These are phyloP conservation scores for Melipona quadrifasciata DNA, from an alignment of 1,140 invertebrate genomes.

Conservation along the genomic window DNA sequence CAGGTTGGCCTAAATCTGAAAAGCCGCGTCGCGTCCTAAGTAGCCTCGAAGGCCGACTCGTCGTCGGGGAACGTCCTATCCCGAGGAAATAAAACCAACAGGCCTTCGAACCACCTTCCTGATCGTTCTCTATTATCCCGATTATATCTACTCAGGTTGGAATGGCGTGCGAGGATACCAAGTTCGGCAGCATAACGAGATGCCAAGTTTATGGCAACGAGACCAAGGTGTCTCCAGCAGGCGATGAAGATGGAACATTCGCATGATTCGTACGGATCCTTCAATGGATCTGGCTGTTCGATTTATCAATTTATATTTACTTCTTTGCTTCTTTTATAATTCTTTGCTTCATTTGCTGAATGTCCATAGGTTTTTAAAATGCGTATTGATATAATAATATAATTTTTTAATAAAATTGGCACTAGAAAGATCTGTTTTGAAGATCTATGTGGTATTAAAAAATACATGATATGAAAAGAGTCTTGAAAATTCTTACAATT, in stretches of 20 bases:
- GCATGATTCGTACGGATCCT: not conserved
- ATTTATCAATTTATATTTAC: not conserved
- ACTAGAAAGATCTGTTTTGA: too few relatives aligned
- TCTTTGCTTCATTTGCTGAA: too few relatives aligned
- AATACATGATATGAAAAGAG: too few relatives aligned
- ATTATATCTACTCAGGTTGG: conserved; percentile 1
- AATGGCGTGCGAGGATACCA: not conserved
- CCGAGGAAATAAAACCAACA: conserved; percentile 1
- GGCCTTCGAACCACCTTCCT: conserved; percentile 1
- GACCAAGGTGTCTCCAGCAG: not conserved
- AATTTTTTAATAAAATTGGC: too few relatives aligned
- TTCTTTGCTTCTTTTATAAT: too few relatives aligned
- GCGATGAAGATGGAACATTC: not conserved
- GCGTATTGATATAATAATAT: too few relatives aligned
- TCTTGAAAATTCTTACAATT: too few relatives aligned
- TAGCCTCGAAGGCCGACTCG: not conserved
- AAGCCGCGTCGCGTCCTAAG: not conserved
- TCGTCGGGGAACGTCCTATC: not conserved
- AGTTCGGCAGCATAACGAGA: not conserved
- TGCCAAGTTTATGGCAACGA: conserved; percentile 3
- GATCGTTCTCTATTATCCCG: conserved; percentile 26
- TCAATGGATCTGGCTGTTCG: not conserved
- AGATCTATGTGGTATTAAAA: too few relatives aligned
- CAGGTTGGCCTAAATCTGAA: conserved; percentile 1
- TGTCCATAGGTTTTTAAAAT: too few relatives aligned